These are phyloP conservation scores for Cyanocitta stelleri DNA, from an alignment of 2,113 vertebrate species.

Conservation along the genomic window DNA sequence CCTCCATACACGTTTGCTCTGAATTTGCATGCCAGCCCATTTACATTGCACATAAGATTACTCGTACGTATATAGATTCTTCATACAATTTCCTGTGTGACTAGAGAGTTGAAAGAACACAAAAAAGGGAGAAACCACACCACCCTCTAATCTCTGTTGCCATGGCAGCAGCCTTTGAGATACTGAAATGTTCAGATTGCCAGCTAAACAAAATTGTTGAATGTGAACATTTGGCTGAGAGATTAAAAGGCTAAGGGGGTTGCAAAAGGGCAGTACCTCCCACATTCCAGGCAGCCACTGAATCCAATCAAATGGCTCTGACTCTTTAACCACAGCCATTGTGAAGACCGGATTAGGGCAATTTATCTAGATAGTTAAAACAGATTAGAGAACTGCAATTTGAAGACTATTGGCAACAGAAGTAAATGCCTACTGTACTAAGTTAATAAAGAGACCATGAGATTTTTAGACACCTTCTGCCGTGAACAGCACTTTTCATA, in stretches of 20 bases:
- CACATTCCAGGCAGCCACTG: conserved; percentile 83
- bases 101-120: conserved; percentile 65
- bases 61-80: conserved; percentile 45
- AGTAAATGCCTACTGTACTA: conserved; percentile 78
- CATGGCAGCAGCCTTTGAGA: conserved; percentile 85
- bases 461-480: conserved; percentile 46
- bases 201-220: conserved; percentile 89
- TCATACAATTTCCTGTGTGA: conserved; percentile 67
- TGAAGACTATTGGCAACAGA: conserved; percentile 78
- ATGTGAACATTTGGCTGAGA: conserved; percentile 87
- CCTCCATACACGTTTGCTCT: conserved; percentile 20
- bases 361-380: conserved; percentile 86
- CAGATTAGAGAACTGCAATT: conserved; percentile 84
- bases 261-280: conserved; percentile 82
- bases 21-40: conserved; percentile 28
- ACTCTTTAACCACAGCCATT: conserved; percentile 84
- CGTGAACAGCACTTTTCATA: conserved; percentile 11
- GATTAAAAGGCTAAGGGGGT: conserved; percentile 86
- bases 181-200: conserved; percentile 83
- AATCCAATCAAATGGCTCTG: conserved; percentile 84
- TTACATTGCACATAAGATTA: conserved; percentile 22
- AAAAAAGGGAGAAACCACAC: conserved; percentile 74
- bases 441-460: conserved; percentile 69
- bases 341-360: conserved; percentile 81
- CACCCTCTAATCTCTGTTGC: conserved; percentile 81